Evolutionary conservation across 1,140 invertebrate species (phyloP), one percentile per base, ranked within the genome.

Genomic region (Drosophila bifasciata): DNA sequence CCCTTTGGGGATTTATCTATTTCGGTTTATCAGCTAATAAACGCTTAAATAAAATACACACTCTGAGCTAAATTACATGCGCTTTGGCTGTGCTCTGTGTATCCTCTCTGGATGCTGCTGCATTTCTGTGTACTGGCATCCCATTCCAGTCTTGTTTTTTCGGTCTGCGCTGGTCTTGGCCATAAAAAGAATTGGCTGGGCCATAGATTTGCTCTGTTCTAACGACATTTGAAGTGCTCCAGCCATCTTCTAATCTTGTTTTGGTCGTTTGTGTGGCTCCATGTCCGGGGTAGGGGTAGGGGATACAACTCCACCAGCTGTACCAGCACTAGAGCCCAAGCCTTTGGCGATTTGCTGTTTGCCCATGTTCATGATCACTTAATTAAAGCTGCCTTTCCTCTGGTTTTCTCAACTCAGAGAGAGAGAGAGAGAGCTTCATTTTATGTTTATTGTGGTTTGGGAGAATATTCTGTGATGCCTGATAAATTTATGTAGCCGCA

Each of bases 31-130:
- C 83, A 88, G 83, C 83, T 88, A 88, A 88, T 88, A 88, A 88
- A 88, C 83, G 83, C 83, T 86, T 88, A 79, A 88, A 88, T 89
- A 88, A 88, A 88, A 84, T 88, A 88, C 84, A 89, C 84, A 88
- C 83, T 88, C 84, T 79, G 61, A 83, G 83, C 79, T 69, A 88
- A 88, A 88, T 88, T 86, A 83, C 78, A 77, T 70, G 77, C 73
- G 73, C 77, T 83, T 69, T 77, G 69, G 56, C 69, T 44, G 41
- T 11, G 21, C 16, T 7, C 13, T 36, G 50, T 7, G 23, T 16
- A 32, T 13, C 32, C 32, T 36, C 32, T 36, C 39, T 21, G 49
- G 17, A 44, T 56, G 41, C 45, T 57, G 41, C 45, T 36, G 4
- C 11, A 36, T 1, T 13, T 36, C 32, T 5, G 32, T 44, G 48